phyloP scores from a whole-genome alignment of 2,113 vertebrate species.

The Laterallus jamaicensis region DNA sequence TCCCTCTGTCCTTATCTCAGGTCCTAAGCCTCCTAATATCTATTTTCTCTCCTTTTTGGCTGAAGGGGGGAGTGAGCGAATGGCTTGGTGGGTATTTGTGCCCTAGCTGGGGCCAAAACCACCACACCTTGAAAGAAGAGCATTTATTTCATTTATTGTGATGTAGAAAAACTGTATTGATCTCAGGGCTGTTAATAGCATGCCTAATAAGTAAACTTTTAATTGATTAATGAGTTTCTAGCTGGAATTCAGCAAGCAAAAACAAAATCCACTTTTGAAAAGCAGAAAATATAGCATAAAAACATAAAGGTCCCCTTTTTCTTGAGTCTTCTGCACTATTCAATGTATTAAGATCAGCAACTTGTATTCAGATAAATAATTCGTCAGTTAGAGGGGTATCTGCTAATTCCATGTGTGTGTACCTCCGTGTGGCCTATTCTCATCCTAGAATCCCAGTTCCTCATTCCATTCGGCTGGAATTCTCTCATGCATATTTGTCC shows the following conservation, averaged over 20 bases:
- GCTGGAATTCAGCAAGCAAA: not conserved
- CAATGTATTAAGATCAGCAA: not conserved
- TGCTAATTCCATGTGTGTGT: not conserved
- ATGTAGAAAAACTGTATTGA: not conserved
- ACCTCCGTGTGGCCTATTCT: not conserved
- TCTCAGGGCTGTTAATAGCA: not conserved
- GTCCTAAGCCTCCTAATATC: no score
- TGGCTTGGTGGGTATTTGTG: no score
- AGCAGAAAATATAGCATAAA: not conserved
- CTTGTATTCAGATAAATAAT: not conserved
- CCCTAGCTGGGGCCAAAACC: no score
- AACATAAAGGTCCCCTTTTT: not conserved
- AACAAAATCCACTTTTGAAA: not conserved
- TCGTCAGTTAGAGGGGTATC: not conserved
- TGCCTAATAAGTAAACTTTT: not conserved
- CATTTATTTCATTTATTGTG: not conserved
- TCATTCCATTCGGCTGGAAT: conserved; percentile 9
- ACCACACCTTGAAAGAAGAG: not conserved
- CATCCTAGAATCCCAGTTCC: not conserved
- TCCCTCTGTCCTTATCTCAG: no score
- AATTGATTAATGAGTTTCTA: not conserved
- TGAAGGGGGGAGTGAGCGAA: no score
- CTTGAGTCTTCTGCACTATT: not conserved
- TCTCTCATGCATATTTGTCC: not conserved
- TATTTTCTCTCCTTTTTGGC: no score